phyloP scores from a whole-genome alignment of 2,888 invertebrate species.

The Hesperia comma region DNA sequence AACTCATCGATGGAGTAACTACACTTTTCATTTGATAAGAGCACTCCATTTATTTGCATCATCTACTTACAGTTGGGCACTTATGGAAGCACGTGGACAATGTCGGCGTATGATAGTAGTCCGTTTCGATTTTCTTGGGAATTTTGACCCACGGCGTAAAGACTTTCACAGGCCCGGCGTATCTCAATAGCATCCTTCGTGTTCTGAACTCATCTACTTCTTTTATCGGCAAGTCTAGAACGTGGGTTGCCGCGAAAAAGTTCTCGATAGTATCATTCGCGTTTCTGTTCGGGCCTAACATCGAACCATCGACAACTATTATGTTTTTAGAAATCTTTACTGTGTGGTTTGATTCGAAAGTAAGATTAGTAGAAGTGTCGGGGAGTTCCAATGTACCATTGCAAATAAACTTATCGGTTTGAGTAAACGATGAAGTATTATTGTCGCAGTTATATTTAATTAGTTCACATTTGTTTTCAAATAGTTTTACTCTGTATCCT shows the following conservation, averaged over 20 bases:
- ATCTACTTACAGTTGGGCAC: constrained; percentile 67
- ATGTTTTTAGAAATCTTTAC: constrained; percentile 44
- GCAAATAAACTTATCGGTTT: constrained; percentile 61
- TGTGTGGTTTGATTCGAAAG: background rate
- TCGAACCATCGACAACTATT: constrained; percentile 57
- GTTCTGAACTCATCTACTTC: constrained; percentile 52
- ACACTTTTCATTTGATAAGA: no score
- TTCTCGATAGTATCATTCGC: constrained; percentile 63
- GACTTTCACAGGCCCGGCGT: no score
- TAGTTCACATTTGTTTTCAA: constrained; percentile 60
- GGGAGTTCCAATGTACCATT: constrained; percentile 31
- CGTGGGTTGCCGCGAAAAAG: constrained; percentile 70
- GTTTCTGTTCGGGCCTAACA: constrained; percentile 50
- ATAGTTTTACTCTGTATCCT: constrained; percentile 61
- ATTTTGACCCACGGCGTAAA: no score
- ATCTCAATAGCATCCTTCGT: no score
- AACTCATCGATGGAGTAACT: no score
- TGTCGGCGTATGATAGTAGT: no score
- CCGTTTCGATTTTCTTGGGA: no score
- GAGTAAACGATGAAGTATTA: constrained; percentile 48
- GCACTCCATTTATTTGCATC: no score
- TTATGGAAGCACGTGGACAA: no score
- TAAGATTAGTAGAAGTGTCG: background rate
- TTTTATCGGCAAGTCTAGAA: constrained; percentile 60
- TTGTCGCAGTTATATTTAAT: constrained; percentile 59